phyloP scores from a whole-genome alignment of 2,888 invertebrate species.

The Tachina lurida region DNA sequence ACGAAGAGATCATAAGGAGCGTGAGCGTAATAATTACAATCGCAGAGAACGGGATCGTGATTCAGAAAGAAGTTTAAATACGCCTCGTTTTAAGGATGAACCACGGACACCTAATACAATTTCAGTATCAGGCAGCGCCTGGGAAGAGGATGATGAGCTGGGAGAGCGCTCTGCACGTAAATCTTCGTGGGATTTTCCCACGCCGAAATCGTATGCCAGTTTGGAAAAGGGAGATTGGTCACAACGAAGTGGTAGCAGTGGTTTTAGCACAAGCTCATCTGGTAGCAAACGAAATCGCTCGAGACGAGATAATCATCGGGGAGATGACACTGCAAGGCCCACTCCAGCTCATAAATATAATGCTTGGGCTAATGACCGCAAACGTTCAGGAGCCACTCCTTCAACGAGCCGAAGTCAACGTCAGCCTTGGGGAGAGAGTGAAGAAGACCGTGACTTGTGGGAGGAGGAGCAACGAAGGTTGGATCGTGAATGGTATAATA shows the following conservation, averaged over 20 bases:
- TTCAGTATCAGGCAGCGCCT: slow-evolving; percentile 84
- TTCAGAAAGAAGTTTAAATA: slow-evolving; percentile 83
- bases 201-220: slow-evolving; percentile 86
- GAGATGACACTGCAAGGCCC: slow-evolving; percentile 90
- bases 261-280: slow-evolving; percentile 69
- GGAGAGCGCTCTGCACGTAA: slow-evolving; percentile 84
- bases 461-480: slow-evolving; percentile 94
- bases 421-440: slow-evolving; percentile 85
- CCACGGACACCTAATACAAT: slow-evolving; percentile 91
- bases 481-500: slow-evolving; percentile 98
- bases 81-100: slow-evolving; percentile 90
- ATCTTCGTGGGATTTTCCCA: slow-evolving; percentile 97
- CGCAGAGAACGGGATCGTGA: slow-evolving; percentile 73
- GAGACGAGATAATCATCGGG: slow-evolving; percentile 80
- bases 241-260: slow-evolving; percentile 74
- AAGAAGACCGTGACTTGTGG: slow-evolving; percentile 92
- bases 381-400: slow-evolving; percentile 87
- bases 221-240: slow-evolving; percentile 83
- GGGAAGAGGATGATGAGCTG: slow-evolving; percentile 87
- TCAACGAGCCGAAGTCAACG: slow-evolving; percentile 80
- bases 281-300: slow-evolving; percentile 79
- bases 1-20: slow-evolving; percentile 76
- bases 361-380: slow-evolving; percentile 88
- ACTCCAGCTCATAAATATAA: slow-evolving; percentile 93
- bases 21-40: slow-evolving; percentile 74